Evolutionary conservation across 2,888 invertebrate species (phyloP).

Genomic region (Aphidius colemani): DNA sequence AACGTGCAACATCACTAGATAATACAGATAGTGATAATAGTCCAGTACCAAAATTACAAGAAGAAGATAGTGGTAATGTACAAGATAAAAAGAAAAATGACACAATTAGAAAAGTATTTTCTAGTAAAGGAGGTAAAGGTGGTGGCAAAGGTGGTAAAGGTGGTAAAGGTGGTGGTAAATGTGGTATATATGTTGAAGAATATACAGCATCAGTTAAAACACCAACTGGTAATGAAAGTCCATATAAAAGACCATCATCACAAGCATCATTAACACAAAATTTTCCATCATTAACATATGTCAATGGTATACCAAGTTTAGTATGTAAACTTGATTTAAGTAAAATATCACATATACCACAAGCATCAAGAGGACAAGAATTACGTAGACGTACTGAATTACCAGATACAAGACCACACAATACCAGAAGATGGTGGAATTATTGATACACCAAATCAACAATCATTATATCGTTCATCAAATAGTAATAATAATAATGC

Average conservation of each 20-base stretch:
- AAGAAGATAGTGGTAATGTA: conserved; percentile 62
- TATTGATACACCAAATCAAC: conserved; percentile 48
- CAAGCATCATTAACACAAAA: conserved; percentile 39
- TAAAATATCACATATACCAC: conserved; percentile 54
- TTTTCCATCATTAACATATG: conserved; percentile 46
- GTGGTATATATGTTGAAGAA: conserved; percentile 62
- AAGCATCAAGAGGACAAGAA: conserved; percentile 59
- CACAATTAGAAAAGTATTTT: conserved; percentile 70
- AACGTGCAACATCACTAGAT: conserved; percentile 56
- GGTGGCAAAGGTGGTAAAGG: conserved; percentile 66
- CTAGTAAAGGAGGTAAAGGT: conserved; percentile 62
- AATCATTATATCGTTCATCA: conserved; percentile 41
- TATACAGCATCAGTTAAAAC: conserved; percentile 53
- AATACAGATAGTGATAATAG: conserved; percentile 58
- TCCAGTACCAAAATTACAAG: conserved; percentile 58
- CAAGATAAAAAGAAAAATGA: conserved; percentile 75
- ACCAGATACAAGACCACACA: conserved; percentile 61
- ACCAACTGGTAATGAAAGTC: conserved; percentile 60
- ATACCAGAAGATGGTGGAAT: conserved; percentile 58
- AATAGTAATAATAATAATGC: conserved; percentile 37
- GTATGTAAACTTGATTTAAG: conserved; percentile 61
- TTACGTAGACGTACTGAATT: conserved; percentile 62
- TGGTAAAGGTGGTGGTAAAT: conserved; percentile 72
- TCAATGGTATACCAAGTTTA: conserved; percentile 52
- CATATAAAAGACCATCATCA: conserved; percentile 52